phyloP scores from a whole-genome alignment of 2,113 vertebrate species.

The Pontoporia blainvillei region DNA sequence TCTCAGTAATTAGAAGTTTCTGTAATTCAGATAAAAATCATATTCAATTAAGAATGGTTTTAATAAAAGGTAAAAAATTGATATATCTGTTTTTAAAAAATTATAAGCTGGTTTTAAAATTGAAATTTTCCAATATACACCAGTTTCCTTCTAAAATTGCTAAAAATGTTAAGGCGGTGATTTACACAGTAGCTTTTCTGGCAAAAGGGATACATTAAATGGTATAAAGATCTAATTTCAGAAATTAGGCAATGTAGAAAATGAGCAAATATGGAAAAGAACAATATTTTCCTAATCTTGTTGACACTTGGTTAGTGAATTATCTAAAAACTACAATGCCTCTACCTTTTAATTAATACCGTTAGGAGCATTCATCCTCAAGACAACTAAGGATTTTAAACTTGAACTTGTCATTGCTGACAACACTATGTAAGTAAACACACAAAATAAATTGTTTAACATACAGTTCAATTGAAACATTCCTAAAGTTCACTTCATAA shows the following conservation, averaged over 20 bases:
- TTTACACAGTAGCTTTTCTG: not conserved
- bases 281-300: not conserved
- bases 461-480: not conserved
- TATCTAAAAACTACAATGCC: not conserved
- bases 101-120: not conserved
- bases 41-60: not conserved
- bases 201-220: not conserved
- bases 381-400: not conserved
- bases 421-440: not conserved
- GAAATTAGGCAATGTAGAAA: not conserved
- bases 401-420: not conserved
- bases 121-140: not conserved
- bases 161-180: not conserved
- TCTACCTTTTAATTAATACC: not conserved
- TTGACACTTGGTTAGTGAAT: not conserved
- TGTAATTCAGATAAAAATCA: slow-evolving; percentile 39
- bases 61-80: not conserved
- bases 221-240: not conserved
- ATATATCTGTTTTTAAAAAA: not conserved
- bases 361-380: not conserved
- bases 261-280: not conserved
- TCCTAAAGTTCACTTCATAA: not conserved
- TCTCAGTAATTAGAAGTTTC: slow-evolving; percentile 68
- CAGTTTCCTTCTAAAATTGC: not conserved
- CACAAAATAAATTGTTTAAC: not conserved